Evolutionary conservation across 2,113 vertebrate species (phyloP), one percentile per base, ranked within the genome.

Genomic region (Passer montanus): DNA sequence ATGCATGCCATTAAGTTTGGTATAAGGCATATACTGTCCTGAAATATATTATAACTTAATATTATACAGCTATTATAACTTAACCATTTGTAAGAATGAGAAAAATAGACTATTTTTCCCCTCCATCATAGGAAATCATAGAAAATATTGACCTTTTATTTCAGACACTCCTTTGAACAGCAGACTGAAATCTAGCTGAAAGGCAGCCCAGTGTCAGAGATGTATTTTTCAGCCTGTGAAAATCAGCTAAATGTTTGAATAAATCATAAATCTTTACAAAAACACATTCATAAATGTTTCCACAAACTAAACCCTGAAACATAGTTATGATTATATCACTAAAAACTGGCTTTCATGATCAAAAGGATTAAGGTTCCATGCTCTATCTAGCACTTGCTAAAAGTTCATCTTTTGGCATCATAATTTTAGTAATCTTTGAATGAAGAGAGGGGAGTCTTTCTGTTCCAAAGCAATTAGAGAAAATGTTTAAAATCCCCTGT

Each of bases 391-490:
- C 10, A 28, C 12, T 63, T 93, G 16, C 46, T 76, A 52, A 60
- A 87, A 76, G n/a, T 28, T 39, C 60, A 68, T 43, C 8, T 82
- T 89, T 85, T 66, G 62, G 66, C 53, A 85, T 46, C 50, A 69
- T 7, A 46, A 33, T 83, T 94, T 90, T 27, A 66, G 44, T 35
- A 33, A 64, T 30, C 37, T 56, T 75, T 62, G 66, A 67, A 80
- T 3, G 2, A 46, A 12, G 5, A 3, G 1, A 14, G 2, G 1
- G 17, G 14, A 55, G 0, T 41, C 28, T 16, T 72, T 72, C 52
- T 58, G 9, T 46, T 73, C 43, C 81, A 84, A 70, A 87, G 41
- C 31, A 89, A 75, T 64, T 79, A 62, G 17, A 79, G 49, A 78
- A 89, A 47, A 37, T 0, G 1, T 77, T 89, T 78, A 1, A 76